Base-by-base conservation (phyloP, 1,140 invertebrate genomes). In the Charaxes varanes region DNA sequence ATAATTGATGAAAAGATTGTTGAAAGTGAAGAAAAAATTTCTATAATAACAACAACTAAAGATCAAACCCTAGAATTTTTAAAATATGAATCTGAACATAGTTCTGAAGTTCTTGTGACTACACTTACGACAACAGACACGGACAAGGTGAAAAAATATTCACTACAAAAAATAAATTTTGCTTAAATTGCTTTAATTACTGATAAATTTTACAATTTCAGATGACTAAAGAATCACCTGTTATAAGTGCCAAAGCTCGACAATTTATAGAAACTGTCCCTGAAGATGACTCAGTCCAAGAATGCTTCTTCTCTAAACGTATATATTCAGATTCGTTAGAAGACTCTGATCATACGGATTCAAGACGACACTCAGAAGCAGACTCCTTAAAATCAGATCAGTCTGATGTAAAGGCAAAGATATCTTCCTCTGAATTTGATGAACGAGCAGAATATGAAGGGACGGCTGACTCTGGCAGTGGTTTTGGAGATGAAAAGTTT, bases 211-310 rank as follows among this genome's bases (percentile, higher is more conserved):
- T n/a, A n/a, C n/a, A n/a, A n/a, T n/a, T n/a, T n/a, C n/a, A n/a
- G n/a, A n/a, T n/a, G 11, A 64, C 67, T 3, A 81, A 79, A 54
- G 74, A 79, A 45, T 78, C 74, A 4, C 79, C 77, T 13, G 78
- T 82, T 3, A 86, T 86, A 31, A 86, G 84, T 52, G 79, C 84
- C 12, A 86, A 86, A 53, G 84, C 84, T 10, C 64, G 84, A 11
- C 84, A 86, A 38, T 86, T 86, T 44, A 86, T 86, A 49, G 84
- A 86, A 57, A 86, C 84, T 3, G 81, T 86, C 7, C 82, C 84
- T 6, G 84, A 86, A 68, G 84, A 85, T 62, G 82, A 84, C 48
- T 84, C 80, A 13, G 81, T 86, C 4, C 84, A 85, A 54, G 84
- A 86, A 58, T 86, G 84, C 43, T 86, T 86, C 68, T 86, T 86